These are phyloP conservation scores for Tetrax tetrax DNA, from an alignment of 2,113 vertebrate genomes.

Conservation along the genomic window DNA sequence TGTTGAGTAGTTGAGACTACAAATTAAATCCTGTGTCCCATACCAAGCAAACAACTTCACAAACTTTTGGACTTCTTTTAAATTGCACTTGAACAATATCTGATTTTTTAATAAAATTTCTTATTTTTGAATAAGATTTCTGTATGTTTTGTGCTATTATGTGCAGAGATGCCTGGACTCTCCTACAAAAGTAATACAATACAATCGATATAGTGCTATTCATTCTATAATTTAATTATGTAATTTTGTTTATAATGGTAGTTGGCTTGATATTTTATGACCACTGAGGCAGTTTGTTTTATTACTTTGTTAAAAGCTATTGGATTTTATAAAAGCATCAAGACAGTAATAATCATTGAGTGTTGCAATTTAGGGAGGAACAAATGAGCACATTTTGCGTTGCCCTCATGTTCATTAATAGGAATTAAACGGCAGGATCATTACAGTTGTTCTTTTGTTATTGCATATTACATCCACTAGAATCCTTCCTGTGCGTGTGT, in stretches of 20 bases:
- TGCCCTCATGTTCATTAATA: slow-evolving; percentile 12
- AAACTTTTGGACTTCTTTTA: neutral
- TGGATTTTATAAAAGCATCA: slow-evolving; percentile 19
- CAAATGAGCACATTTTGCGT: neutral
- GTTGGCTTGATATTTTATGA: slow-evolving; percentile 25
- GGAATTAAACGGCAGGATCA: slow-evolving; percentile 20
- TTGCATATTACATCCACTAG: neutral
- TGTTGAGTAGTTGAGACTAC: neutral
- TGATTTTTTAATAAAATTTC: neutral
- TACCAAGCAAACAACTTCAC: neutral
- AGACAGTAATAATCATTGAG: slow-evolving; percentile 28
- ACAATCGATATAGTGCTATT: neutral
- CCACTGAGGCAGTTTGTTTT: neutral
- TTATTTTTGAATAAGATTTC: neutral
- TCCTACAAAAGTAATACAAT: neutral
- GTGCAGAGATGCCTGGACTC: neutral
- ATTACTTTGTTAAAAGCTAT: slow-evolving; percentile 28
- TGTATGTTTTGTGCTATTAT: neutral
- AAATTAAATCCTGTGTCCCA: neutral
- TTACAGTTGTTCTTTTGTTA: slow-evolving; percentile 21
- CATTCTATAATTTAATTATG: neutral
- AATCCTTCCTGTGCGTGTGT: neutral
- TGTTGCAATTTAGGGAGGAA: slow-evolving; percentile 16
- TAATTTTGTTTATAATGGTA: slow-evolving; percentile 33
- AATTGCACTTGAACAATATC: neutral